Evolutionary conservation across 1,140 invertebrate genomes (phyloP).

Genomic region (Reticulitermes speratus): DNA sequence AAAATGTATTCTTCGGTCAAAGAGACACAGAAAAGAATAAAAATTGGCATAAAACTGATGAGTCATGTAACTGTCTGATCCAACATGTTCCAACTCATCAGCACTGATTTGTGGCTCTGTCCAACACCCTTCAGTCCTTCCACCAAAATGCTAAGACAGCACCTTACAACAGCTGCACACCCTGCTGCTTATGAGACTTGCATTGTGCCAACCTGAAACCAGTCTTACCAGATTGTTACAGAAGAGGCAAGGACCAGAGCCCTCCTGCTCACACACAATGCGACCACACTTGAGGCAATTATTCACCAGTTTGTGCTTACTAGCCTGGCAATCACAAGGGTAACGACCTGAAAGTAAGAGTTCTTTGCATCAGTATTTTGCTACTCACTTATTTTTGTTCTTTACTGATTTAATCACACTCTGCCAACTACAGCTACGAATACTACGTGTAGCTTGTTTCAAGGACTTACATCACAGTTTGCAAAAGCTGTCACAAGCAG

Average conservation of each 20-base stretch:
- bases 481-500: no score
- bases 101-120: no score
- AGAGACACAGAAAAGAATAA: no score
- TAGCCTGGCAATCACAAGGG: conserved; percentile 89
- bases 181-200: no score
- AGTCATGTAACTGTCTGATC: no score
- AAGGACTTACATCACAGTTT: background rate
- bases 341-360: conserved; percentile 65
- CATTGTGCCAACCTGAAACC: no score
- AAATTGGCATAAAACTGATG: no score
- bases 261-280: conserved; percentile 95
- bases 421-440: background rate
- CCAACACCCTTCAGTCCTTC: no score
- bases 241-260: conserved; percentile 91
- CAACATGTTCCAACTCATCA: no score
- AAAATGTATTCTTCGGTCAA: no score
- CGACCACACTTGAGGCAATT: conserved; percentile 94
- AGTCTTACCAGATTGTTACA: conserved; percentile 59
- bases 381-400: background rate
- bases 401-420: background rate
- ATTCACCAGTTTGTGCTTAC: conserved; percentile 84
- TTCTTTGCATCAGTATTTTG: background rate
- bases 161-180: no score
- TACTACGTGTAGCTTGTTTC: background rate
- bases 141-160: no score